These are phyloP conservation scores for Coendou prehensilis DNA, from an alignment of 2,797 vertebrate species.

Conservation along the genomic window DNA sequence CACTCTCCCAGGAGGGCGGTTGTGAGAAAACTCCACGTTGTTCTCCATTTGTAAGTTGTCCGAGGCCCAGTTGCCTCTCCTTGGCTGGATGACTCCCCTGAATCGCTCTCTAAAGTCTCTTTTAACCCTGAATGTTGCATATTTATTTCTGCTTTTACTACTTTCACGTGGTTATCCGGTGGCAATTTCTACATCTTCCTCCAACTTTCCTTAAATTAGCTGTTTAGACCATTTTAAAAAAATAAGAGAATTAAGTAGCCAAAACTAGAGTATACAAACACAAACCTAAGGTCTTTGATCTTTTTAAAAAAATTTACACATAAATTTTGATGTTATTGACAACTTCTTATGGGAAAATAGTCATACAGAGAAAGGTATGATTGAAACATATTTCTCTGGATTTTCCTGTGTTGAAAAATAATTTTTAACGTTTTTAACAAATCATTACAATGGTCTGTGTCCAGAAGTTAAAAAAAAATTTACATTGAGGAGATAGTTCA, in stretches of 20 bases:
- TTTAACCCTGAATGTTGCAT: conserved; percentile 1
- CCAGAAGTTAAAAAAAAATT: not conserved
- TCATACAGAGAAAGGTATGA: conserved; percentile 71
- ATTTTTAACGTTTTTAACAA: conserved; percentile 48
- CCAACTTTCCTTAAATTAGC: conserved; percentile 49
- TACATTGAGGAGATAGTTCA: conserved; percentile 70
- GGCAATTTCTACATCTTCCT: not conserved
- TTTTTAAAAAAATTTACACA: not conserved
- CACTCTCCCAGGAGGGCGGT: not conserved
- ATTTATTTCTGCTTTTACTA: not conserved
- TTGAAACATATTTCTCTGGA: conserved; percentile 62
- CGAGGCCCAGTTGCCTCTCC: not conserved
- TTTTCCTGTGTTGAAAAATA: conserved; percentile 63
- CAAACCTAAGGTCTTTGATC: conserved; percentile 30
- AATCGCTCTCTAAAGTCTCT: not conserved
- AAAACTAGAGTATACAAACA: not conserved
- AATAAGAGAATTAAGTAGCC: conserved; percentile 7
- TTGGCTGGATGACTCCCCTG: not conserved
- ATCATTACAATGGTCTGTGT: not conserved
- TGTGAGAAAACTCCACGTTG: not conserved
- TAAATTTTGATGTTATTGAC: conserved; percentile 69
- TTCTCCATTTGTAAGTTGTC: not conserved
- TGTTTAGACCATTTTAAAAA: not conserved
- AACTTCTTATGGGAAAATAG: conserved; percentile 76
- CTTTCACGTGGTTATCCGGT: conserved; percentile 8